Evolutionary conservation across 1,140 invertebrate genomes (phyloP), one percentile per base, ranked within the genome.

Genomic region (Scaptodrosophila lebanonensis): DNA sequence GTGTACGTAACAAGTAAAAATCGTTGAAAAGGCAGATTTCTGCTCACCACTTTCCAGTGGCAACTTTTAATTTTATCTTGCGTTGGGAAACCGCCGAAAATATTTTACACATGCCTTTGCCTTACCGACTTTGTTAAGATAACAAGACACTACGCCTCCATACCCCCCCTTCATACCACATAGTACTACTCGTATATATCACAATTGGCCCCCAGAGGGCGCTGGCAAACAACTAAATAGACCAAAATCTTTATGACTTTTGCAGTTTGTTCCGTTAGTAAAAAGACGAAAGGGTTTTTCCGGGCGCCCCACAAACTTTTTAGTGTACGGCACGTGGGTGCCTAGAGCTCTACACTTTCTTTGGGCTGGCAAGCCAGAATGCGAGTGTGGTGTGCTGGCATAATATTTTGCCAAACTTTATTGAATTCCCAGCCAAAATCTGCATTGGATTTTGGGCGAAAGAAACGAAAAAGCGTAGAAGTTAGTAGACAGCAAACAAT

Each of bases 341-440:
- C n/a, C n/a, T n/a, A n/a, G n/a, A n/a, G n/a, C n/a, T n/a, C n/a
- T n/a, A n/a, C n/a, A n/a, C n/a, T n/a, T n/a, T n/a, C n/a, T n/a
- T n/a, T n/a, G 30, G 32, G 44, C 17, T 58, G 58, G 53, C 54
- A 60, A 79, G 66, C 48, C 25, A 25, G 11, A 44, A 17, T 7
- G 18, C 12, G 39, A 60, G 70, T 70, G 60, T 75, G 61, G 35
- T 39, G 52, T 27, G n/a, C 58, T 58, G 69, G 65, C 60, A 79
- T 73, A 77, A 79, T 79, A 79, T 79, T 82, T 79, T 69, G 73
- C 60, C 68, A 82, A 79, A 79, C 73, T 79, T 79, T 79, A 79
- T 79, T 79, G 73, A 79, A 79, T 79, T 79, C 73, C 65, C 73
- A 35, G 56, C 50, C 53, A 58, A 66, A 77, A 76, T 77, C 72